Percentiles rank a stretch among this genome's conserved stretches.
phyloP scores from a whole-genome alignment of 1,140 invertebrate species.

The Drosophila sulfurigaster region DNA sequence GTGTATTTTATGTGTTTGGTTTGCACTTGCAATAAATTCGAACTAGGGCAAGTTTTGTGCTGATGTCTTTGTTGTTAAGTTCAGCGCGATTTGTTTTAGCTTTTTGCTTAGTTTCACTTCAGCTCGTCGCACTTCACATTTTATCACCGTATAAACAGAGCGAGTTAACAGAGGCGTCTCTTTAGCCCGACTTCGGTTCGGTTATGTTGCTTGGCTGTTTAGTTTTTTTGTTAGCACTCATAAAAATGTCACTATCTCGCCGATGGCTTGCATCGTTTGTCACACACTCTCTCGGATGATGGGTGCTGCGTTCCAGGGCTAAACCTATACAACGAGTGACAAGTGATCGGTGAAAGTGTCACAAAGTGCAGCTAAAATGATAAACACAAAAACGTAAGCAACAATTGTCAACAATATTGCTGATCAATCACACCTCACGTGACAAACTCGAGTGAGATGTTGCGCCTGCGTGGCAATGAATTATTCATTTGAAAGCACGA shows the following conservation, averaged over 20 bases:
- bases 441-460: not conserved
- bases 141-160: constrained; percentile 52
- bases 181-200: not conserved
- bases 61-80: constrained; percentile 22
- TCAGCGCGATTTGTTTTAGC: not conserved
- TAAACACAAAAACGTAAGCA: not conserved
- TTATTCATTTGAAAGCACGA: constrained; percentile 4
- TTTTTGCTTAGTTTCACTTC: constrained; percentile 37
- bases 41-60: constrained; percentile 50
- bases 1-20: constrained; percentile 4
- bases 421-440: constrained; percentile 1
- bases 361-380: constrained; percentile 3
- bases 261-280: constrained; percentile 47
- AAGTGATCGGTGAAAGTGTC: constrained; percentile 45
- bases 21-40: constrained; percentile 49
- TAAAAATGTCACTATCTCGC: constrained; percentile 58
- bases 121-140: constrained; percentile 57
- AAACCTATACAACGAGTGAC: not conserved
- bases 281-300: constrained; percentile 21
- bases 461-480: not conserved
- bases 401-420: not conserved
- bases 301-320: not conserved
- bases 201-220: constrained; percentile 8
- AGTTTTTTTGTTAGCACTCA: constrained; percentile 51
- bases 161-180: constrained; percentile 30